Conservation (phyloP, 1,140 invertebrate species). For the Calephelis virginiensis region DNA sequence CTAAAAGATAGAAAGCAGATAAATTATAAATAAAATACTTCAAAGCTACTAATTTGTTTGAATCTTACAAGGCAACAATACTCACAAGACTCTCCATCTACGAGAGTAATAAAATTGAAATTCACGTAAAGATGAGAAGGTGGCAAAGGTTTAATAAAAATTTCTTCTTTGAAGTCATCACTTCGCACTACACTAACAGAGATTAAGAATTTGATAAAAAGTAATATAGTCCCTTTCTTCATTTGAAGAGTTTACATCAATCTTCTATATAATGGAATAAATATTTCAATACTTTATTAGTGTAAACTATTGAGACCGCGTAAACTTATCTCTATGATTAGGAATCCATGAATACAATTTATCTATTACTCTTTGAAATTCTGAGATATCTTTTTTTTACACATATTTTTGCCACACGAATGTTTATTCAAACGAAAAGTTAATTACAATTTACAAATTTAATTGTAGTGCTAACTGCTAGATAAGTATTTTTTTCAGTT, state of each 20-base stretch:
- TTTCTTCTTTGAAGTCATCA: constrained; percentile 89
- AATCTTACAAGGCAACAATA: constrained; percentile 17
- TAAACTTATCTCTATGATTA: too few species aligned
- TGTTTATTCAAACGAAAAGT: too few species aligned
- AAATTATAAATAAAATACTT: background rate
- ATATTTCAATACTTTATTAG: background rate
- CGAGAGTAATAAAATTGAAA: constrained; percentile 91
- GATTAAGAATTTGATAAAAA: constrained; percentile 27
- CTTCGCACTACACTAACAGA: constrained; percentile 38
- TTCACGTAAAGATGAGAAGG: constrained; percentile 89
- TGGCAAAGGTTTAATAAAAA: constrained; percentile 88
- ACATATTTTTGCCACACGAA: too few species aligned
- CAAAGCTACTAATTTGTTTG: background rate
- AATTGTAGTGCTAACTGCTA: too few species aligned
- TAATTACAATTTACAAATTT: too few species aligned
- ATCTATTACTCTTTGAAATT: too few species aligned
- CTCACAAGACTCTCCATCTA: constrained; percentile 79
- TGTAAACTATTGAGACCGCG: constrained; percentile 12
- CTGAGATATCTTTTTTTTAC: too few species aligned
- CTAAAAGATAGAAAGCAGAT: constrained; percentile 72
- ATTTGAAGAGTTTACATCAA: background rate
- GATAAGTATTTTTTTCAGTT: too few species aligned
- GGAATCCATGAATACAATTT: too few species aligned
- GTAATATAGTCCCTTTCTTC: constrained; percentile 3
- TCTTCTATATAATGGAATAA: background rate